A percentile compares a stretch with the other conserved stretches of the same genome.
Conservation (phyloP, 2,797 vertebrate species). For the Bucorvus abyssinicus region DNA sequence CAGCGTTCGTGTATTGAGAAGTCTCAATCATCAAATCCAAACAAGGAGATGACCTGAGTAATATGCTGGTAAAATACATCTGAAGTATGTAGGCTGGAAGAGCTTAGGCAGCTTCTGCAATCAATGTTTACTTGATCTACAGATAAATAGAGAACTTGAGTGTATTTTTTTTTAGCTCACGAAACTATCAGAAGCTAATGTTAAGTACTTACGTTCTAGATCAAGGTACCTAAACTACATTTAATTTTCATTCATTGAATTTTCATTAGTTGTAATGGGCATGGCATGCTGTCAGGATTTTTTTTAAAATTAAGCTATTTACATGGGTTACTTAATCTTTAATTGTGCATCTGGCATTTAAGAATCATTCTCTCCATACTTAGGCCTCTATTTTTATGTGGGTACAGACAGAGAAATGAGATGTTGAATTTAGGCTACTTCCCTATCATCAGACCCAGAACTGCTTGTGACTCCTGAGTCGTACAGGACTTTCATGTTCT, state of each 20-base stretch:
- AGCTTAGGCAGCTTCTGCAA: not conserved
- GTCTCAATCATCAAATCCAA: not conserved
- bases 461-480: not conserved
- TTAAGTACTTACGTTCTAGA: not conserved
- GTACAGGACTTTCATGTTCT: not conserved
- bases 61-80: not conserved
- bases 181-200: not conserved
- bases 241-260: not conserved
- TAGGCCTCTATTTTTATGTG: not conserved
- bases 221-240: not conserved
- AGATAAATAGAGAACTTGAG: not conserved
- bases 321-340: not conserved
- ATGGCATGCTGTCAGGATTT: not conserved
- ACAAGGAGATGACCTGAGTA: not conserved
- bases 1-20: not conserved
- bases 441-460: not conserved
- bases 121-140: not conserved
- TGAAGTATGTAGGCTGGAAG: not conserved
- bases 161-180: not conserved
- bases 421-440: not conserved
- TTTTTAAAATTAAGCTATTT: not conserved
- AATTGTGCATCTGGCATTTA: not conserved
- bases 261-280: not conserved
- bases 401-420: not conserved
- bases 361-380: not conserved